Evolutionary conservation across 2,797 vertebrate genomes (phyloP).

Genomic region (Fratercula arctica): DNA sequence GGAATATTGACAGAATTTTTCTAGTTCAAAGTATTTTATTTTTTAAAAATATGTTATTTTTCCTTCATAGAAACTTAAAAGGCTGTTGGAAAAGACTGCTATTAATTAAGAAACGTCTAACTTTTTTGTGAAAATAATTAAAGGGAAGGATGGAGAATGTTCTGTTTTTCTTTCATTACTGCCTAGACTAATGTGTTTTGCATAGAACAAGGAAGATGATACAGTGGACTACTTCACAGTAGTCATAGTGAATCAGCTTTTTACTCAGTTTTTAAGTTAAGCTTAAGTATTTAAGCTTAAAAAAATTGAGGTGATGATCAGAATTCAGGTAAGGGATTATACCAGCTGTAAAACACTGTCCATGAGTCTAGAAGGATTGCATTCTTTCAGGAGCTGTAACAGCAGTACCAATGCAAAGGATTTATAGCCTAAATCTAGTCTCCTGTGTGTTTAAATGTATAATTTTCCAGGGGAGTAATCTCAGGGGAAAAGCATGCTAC

Average conservation of each 20-base stretch:
- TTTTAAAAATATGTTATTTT: background rate
- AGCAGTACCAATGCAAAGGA: background rate
- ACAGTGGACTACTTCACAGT: background rate
- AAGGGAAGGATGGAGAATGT: background rate
- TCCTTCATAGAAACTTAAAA: background rate
- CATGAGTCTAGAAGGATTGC: background rate
- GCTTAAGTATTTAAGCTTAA: background rate
- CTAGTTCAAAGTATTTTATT: background rate
- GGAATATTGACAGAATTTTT: background rate
- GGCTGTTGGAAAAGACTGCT: background rate
- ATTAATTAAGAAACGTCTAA: rapidly evolving
- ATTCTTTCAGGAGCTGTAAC: background rate
- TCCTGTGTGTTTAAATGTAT: background rate
- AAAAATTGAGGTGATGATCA: background rate
- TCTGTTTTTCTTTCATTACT: background rate
- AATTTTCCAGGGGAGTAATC: background rate
- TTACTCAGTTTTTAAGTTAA: background rate
- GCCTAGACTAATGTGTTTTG: background rate
- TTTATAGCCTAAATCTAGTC: background rate
- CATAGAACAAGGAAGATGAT: background rate
- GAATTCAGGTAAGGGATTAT: background rate
- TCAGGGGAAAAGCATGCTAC: background rate
- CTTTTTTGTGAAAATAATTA: background rate
- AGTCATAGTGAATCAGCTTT: background rate
- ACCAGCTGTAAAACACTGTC: background rate